These are phyloP conservation scores for Champsocephalus esox DNA, from an alignment of 2,797 vertebrate species.

Conservation along the genomic window DNA sequence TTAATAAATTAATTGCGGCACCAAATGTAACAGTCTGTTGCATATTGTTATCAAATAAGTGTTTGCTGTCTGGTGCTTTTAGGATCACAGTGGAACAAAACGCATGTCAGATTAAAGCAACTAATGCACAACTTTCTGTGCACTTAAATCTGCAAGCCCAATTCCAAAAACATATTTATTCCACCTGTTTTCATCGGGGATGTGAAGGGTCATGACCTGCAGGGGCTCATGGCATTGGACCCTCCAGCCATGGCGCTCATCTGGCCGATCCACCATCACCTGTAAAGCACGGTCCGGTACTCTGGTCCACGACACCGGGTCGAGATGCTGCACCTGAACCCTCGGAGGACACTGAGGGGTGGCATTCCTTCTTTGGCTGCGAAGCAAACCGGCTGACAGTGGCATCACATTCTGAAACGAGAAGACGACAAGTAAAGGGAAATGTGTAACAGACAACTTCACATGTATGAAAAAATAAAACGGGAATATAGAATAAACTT, in stretches of 20 bases:
- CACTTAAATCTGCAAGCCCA: neutral
- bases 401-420: conserved; percentile 91
- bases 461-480: conserved; percentile 4
- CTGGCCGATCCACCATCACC: conserved; percentile 86
- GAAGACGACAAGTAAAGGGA: conserved; percentile 18
- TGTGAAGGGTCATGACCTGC: conserved; percentile 93
- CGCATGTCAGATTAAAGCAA: neutral
- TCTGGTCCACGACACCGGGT: conserved; percentile 89
- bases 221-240: conserved; percentile 88
- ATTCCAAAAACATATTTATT: conserved; percentile 5
- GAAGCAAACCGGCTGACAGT: conserved; percentile 92
- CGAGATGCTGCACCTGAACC: conserved; percentile 91
- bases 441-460: neutral
- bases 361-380: conserved; percentile 89
- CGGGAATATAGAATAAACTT: neutral
- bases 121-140: neutral
- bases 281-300: conserved; percentile 87
- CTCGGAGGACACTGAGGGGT: conserved; percentile 92
- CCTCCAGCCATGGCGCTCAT: conserved; percentile 91
- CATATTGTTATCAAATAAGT: neutral
- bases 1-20: too few relatives aligned
- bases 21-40: neutral
- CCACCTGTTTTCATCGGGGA: conserved; percentile 96
- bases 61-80: neutral
- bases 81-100: neutral